phyloP scores from a whole-genome alignment of 2,888 invertebrate species.

The Lithophane socia region DNA sequence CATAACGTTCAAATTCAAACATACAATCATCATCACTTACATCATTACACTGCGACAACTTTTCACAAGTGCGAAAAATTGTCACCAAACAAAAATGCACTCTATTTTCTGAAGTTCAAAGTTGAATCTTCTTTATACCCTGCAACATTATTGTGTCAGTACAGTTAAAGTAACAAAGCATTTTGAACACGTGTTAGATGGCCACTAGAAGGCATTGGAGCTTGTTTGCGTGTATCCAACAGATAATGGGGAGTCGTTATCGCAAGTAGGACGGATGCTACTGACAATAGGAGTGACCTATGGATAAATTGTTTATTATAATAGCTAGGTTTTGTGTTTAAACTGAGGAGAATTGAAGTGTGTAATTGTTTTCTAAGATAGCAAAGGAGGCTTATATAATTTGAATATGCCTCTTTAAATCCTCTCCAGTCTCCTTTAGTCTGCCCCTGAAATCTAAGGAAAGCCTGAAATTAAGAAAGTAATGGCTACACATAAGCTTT shows the following conservation, averaged over 20 bases:
- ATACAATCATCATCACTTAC: neutral
- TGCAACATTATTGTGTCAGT: constrained; percentile 30
- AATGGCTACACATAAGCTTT: neutral
- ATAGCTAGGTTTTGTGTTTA: constrained; percentile 8
- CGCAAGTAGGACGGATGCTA: constrained; percentile 63
- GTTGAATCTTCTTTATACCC: constrained; percentile 20
- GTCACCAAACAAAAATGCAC: constrained; percentile 21
- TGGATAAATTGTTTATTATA: constrained; percentile 43
- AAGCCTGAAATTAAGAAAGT: too few relatives aligned
- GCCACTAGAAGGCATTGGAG: constrained; percentile 84
- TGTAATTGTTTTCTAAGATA: constrained; percentile 9
- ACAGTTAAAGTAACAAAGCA: constrained; percentile 67
- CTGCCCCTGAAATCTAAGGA: neutral
- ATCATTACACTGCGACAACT: constrained; percentile 4
- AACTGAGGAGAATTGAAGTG: constrained; percentile 7
- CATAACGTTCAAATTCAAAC: neutral
- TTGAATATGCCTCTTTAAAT: neutral
- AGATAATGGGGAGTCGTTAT: constrained; percentile 75
- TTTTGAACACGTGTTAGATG: constrained; percentile 87
- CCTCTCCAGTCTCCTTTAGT: neutral
- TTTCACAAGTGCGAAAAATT: constrained; percentile 28
- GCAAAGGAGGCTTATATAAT: neutral
- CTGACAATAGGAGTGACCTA: constrained; percentile 58
- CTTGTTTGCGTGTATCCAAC: constrained; percentile 80
- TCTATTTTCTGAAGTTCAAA: fast-evolving